phyloP scores from a whole-genome alignment of 2,797 vertebrate species.

The Knipowitschia caucasica region DNA sequence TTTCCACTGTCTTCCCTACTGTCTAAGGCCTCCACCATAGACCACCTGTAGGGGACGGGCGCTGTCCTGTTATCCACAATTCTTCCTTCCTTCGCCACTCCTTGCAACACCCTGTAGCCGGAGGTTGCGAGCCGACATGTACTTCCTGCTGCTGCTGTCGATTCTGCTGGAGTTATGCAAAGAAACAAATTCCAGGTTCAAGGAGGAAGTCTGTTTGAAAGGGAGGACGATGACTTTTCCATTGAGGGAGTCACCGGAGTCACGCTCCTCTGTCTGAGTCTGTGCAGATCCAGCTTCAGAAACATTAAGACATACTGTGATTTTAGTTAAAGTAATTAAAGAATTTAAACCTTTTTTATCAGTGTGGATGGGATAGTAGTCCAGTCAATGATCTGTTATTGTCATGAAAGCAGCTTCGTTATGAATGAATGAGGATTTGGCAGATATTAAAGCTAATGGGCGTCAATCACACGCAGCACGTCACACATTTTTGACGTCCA shows the following conservation, averaged over 20 bases:
- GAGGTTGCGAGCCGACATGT: conserved; percentile 33
- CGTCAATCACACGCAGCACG: too few species aligned
- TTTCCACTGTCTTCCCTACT: not conserved
- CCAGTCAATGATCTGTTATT: too few species aligned
- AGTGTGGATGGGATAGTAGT: too few species aligned
- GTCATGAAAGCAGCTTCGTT: too few species aligned
- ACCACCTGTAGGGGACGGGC: conserved; percentile 5
- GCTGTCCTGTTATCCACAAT: conserved; percentile 7
- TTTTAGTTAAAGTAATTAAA: too few species aligned
- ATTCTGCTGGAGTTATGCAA: conserved; percentile 38
- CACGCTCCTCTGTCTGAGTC: conserved; percentile 24
- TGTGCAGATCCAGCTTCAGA: not conserved
- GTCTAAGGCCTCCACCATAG: conserved; percentile 25
- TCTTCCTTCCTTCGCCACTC: conserved; percentile 7
- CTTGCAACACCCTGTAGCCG: not conserved
- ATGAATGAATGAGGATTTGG: too few species aligned
- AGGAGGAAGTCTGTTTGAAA: conserved; percentile 10
- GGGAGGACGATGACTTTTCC: conserved; percentile 40
- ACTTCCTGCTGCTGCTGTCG: conserved; percentile 48
- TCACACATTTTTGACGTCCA: too few species aligned
- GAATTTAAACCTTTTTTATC: too few species aligned
- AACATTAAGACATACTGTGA: not conserved
- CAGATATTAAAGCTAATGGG: too few species aligned
- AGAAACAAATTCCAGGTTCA: conserved; percentile 57
- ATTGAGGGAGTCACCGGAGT: conserved; percentile 44